phyloP scores from a whole-genome alignment of 2,888 invertebrate species.

The Perizoma flavofasciatum region DNA sequence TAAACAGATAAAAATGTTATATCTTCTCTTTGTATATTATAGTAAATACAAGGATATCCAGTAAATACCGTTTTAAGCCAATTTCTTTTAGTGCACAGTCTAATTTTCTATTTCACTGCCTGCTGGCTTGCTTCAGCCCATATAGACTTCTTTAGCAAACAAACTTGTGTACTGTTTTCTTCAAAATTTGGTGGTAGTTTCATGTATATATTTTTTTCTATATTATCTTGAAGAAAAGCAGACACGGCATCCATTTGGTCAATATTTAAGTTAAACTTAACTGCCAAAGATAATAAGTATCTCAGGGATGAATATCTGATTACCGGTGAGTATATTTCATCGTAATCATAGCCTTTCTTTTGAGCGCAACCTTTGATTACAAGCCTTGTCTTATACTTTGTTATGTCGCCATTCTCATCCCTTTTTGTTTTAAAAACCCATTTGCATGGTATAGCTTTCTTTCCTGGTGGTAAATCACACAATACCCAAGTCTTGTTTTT shows the following conservation, averaged over 20 bases:
- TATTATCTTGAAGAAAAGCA: conserved; percentile 41
- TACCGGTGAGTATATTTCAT: conserved; percentile 35
- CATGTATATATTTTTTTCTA: conserved; percentile 2
- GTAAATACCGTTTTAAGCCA: conserved; percentile 6
- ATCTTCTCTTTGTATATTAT: no score
- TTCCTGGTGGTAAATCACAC: conserved; percentile 2
- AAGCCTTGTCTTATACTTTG: conserved; percentile 20
- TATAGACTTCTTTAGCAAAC: no score
- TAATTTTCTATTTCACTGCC: conserved; percentile 38
- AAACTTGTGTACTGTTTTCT: no score
- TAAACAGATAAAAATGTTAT: no score
- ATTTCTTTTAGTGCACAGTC: conserved; percentile 24
- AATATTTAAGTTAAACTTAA: conserved; percentile 16
- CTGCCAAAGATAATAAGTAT: background rate
- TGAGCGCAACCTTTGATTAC: conserved; percentile 32
- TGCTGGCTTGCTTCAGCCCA: conserved; percentile 38
- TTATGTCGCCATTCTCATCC: conserved; percentile 8
- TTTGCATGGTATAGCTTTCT: conserved; percentile 22
- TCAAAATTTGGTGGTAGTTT: no score
- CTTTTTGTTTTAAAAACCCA: conserved; percentile 30
- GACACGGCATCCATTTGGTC: conserved; percentile 38
- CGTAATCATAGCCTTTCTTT: conserved; percentile 36
- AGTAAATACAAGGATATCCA: no score
- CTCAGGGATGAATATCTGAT: conserved; percentile 28
- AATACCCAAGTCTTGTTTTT: background rate